Base-by-base conservation (phyloP, 2,113 vertebrate species). In the Marmota monax region DNA sequence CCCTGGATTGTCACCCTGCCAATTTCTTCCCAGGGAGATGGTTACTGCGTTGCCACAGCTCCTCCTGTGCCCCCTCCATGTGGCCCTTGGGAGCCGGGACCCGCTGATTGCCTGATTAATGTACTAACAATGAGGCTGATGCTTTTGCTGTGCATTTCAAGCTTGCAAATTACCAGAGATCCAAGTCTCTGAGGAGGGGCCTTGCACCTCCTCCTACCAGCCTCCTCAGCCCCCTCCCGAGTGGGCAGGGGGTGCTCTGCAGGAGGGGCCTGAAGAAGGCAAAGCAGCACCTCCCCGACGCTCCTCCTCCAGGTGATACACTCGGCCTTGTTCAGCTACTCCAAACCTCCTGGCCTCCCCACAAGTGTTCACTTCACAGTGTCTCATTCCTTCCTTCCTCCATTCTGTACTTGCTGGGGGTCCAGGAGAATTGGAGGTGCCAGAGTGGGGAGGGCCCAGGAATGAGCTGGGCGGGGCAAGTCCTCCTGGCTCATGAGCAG, bases 111-210 rank as follows among this genome's bases (percentile, higher is more conserved):
- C 94, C 80, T 96, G 91, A 87, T 94, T 84, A 96, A 93, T 72
- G 92, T 78, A 72, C 91, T 94, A 85, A 94, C 92, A 85, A 73
- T 39, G 85, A 96, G 86, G 86, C 78, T 0, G 2, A 29, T 61
- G 37, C 70, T 82, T 94, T 94, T 45, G 88, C 91, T 61, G 16
- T 87, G 79, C 70, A n/a, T 96, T 93, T 93, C 77, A 93, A 95
- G 92, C 94, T 61, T 51, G 58, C 87, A 93, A 96, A 93, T 97
- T 84, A 97, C 89, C 89, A 90, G 90, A 48, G 45, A 79, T 58
- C 70, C 56, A 39, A 20, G 29, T 91, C 67, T 95, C 69, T 0
- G 1, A 13, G 69, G 56, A 89, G 7, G 83, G 83, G 69, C 18
- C 37, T 58, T 10, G 14, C 17, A 61, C 5, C 61, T 67, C 51